These are phyloP conservation scores for Mamestra brassicae DNA, from an alignment of 2,888 invertebrate species.

Conservation along the genomic window DNA sequence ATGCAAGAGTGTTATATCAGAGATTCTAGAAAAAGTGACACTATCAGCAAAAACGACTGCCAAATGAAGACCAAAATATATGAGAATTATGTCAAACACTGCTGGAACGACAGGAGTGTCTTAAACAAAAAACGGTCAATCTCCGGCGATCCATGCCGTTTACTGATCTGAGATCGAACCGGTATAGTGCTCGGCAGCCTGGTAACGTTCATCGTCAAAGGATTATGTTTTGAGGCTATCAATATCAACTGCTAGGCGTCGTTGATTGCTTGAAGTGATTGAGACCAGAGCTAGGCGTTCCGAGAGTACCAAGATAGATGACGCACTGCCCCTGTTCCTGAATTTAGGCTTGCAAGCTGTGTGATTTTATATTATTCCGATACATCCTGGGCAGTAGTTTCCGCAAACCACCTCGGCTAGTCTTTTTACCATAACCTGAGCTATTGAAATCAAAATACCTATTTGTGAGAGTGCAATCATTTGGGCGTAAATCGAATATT, in stretches of 20 bases:
- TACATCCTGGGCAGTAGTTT: background rate
- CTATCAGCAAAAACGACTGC: no score
- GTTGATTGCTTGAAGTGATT: background rate
- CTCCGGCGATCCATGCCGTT: background rate
- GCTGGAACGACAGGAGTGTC: no score
- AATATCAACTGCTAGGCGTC: background rate
- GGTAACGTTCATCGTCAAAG: background rate
- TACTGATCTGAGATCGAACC: background rate
- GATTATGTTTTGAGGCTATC: background rate
- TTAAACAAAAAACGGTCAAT: no score
- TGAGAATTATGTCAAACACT: no score
- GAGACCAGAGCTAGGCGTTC: constrained; percentile 8
- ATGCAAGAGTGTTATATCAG: no score
- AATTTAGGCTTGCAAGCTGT: background rate
- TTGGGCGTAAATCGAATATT: background rate
- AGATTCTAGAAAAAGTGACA: no score
- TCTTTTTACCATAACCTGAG: background rate
- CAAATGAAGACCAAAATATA: no score
- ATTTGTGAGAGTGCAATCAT: background rate
- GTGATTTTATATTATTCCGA: background rate
- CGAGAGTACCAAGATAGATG: constrained; percentile 6
- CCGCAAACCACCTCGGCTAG: background rate
- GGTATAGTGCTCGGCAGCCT: no score
- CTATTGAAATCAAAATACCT: background rate
- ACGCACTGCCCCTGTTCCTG: background rate